Conservation (phyloP, 2,113 vertebrate genomes). For the Python bivittatus region DNA sequence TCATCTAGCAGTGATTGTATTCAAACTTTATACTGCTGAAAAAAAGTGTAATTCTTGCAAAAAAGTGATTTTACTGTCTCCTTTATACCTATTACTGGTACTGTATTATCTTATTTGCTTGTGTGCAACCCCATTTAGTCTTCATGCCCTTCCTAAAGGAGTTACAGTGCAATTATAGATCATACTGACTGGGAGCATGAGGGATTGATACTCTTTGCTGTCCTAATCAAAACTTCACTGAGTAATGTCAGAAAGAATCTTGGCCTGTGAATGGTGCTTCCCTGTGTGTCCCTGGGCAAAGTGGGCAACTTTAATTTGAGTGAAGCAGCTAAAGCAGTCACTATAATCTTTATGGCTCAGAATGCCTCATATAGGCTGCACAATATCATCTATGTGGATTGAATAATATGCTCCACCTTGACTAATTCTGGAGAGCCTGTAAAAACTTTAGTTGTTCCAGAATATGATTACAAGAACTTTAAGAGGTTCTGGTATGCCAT, state of each 20-base stretch:
- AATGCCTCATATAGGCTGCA: neutral
- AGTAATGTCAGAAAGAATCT: neutral
- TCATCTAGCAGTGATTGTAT: neutral
- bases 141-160: neutral
- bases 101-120: neutral
- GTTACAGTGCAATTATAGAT: neutral
- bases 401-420: neutral
- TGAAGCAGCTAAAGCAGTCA: neutral
- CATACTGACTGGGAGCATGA: neutral
- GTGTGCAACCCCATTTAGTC: neutral
- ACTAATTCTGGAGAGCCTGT: neutral
- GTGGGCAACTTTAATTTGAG: neutral
- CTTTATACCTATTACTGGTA: neutral
- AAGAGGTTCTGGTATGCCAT: neutral
- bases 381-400: neutral
- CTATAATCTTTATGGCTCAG: neutral
- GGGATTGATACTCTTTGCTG: neutral
- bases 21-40: neutral
- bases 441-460: neutral
- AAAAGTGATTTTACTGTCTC: neutral
- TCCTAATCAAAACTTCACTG: neutral
- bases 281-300: neutral
- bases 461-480: neutral
- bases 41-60: neutral
- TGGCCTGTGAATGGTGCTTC: neutral